Percentiles rank a stretch among this genome's conserved stretches.
These are phyloP conservation scores for Atrina japonica DNA, from an alignment of 2,888 invertebrate species.

Conservation along the genomic window DNA sequence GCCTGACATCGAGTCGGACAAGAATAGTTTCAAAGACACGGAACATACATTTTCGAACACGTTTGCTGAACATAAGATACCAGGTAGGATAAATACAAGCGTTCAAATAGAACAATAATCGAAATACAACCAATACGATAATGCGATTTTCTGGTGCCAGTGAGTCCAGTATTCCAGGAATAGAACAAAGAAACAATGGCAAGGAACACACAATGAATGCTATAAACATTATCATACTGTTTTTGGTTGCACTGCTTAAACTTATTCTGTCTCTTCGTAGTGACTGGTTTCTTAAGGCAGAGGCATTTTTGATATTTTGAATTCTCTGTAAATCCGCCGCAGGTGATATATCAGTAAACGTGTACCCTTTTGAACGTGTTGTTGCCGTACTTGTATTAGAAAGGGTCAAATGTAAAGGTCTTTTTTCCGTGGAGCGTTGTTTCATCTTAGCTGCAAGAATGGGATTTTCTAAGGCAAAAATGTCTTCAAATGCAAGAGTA, in stretches of 20 bases:
- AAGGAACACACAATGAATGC: slow-evolving; percentile 70
- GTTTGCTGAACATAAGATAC: slow-evolving; percentile 76
- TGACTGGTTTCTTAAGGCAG: slow-evolving; percentile 65
- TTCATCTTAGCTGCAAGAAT: slow-evolving; percentile 55
- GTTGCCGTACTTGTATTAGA: slow-evolving; percentile 62
- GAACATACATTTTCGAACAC: slow-evolving; percentile 70
- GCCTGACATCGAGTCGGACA: slow-evolving; percentile 6
- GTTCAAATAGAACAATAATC: slow-evolving; percentile 73
- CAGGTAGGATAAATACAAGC: slow-evolving; percentile 74
- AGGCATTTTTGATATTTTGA: slow-evolving; percentile 66
- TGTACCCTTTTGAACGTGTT: slow-evolving; percentile 53
- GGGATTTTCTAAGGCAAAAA: slow-evolving; percentile 70
- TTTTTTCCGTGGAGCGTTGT: slow-evolving; percentile 50
- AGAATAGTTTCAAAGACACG: slow-evolving; percentile 57
- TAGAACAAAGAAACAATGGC: slow-evolving; percentile 70
- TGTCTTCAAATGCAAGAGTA: slow-evolving; percentile 66
- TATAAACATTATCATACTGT: slow-evolving; percentile 74
- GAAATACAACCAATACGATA: slow-evolving; percentile 60
- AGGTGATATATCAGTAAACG: slow-evolving; percentile 76
- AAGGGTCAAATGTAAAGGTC: slow-evolving; percentile 56
- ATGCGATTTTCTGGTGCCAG: slow-evolving; percentile 52
- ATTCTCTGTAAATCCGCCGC: slow-evolving; percentile 71
- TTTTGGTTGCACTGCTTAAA: slow-evolving; percentile 72
- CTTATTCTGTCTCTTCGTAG: slow-evolving; percentile 67
- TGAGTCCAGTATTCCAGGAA: slow-evolving; percentile 60